Evolutionary conservation across 1,140 invertebrate genomes (phyloP), one percentile per base, ranked within the genome.

Genomic region (Branchinecta lindahli): DNA sequence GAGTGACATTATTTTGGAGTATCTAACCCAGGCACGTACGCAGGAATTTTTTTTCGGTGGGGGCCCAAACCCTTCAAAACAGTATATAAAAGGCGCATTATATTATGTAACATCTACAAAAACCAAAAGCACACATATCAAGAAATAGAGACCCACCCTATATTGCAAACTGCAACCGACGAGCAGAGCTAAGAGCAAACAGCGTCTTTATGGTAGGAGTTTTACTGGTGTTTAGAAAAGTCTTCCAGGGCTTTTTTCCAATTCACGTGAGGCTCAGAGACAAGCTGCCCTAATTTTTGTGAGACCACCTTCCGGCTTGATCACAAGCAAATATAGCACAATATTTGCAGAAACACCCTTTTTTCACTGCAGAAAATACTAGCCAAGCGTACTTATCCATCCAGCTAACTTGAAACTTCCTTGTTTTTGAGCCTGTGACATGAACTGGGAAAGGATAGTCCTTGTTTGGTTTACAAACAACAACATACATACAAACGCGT

Each of bases 341-440:
- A 52, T 52, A 52, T 52, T 52, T 52, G n/a, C 47, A 52, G 47
- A 52, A 52, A 52, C 47, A 52, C 47, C n/a, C 47, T 52, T 52
- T 52, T 52, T 52, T 52, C n/a, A 52, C 47, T 52, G 47, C 47
- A 9, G 47, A 52, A 52, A 52, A n/a, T 9, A 52, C 47, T 52
- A 52, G n/a, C 47, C 47, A 52, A n/a, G n/a, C 47, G n/a, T 52
- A 52, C 47, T 52, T 52, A 52, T 52, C 47, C 47, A 52, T 52
- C 47, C 47, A 52, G 47, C 47, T 52, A 52, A n/a, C n/a, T n/a
- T n/a, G n/a, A n/a, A n/a, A n/a, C n/a, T n/a, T n/a, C n/a, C n/a
- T n/a, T n/a, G n/a, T 52, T 52, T 52, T 52, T n/a, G 47, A 9
- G 9, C 47, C 47, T 52, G n/a, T 52, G 47, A 52, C 47, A 9